Percentiles rank a stretch among this genome's conserved stretches.
Evolutionary conservation across 2,797 vertebrate genomes (phyloP).

Genomic region (Aselliscus stoliczkanus): DNA sequence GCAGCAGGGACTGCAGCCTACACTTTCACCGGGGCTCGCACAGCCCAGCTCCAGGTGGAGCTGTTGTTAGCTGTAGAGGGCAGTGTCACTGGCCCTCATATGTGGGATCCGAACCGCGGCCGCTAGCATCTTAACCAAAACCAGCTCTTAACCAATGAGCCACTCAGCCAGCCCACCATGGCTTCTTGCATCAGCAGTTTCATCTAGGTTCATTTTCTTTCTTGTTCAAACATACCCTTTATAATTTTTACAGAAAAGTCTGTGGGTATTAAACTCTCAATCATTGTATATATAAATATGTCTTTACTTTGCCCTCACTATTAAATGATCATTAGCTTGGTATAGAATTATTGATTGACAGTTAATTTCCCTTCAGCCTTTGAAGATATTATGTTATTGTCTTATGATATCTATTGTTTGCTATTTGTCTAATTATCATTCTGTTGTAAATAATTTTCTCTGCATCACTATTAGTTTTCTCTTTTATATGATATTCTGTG

Average conservation of each 20-base stretch:
- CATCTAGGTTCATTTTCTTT: not conserved
- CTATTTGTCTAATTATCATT: not conserved
- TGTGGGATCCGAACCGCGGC: too few species aligned
- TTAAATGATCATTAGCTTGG: not conserved
- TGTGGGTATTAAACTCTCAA: not conserved
- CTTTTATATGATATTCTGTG: not conserved
- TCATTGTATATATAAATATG: not conserved
- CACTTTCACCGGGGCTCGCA: too few species aligned
- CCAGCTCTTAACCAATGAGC: too few species aligned
- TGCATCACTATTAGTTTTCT: not conserved
- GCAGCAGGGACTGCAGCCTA: too few species aligned
- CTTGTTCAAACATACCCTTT: not conserved
- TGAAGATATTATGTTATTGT: not conserved
- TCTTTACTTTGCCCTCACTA: not conserved
- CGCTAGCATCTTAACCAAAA: too few species aligned
- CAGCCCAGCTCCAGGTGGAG: too few species aligned
- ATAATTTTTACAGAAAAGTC: not conserved
- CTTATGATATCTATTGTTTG: not conserved
- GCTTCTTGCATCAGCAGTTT: not conserved
- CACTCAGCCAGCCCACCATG: too few species aligned
- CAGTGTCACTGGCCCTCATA: too few species aligned
- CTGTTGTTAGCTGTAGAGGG: too few species aligned
- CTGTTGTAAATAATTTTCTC: not conserved
- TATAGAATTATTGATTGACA: not conserved
- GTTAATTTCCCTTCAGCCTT: not conserved